Base-by-base conservation (phyloP, 2,113 vertebrate species). In the Kryptolebias marmoratus region DNA sequence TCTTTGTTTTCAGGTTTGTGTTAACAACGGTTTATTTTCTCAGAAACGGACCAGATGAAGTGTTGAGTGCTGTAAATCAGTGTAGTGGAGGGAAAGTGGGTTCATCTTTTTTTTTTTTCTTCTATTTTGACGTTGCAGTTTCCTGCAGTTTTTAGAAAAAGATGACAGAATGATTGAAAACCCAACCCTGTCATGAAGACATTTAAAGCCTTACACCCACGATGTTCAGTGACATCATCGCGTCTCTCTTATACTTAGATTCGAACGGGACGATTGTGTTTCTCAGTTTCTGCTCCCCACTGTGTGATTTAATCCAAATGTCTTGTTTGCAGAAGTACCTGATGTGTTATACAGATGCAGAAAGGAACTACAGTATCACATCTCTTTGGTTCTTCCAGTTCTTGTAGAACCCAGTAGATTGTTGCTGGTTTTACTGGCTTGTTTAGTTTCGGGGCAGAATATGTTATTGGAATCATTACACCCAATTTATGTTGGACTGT, bases 401-500 rank as follows among this genome's bases (percentile, higher is more conserved):
- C 8, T 31, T 67, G 62, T 83, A 30, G 7, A 39, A 53, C 54
- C 18, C 64, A 69, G 72, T 79, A 50, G 50, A 80, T 58, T 36
- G 61, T 71, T 55, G 70, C 62, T 68, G 69, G 36, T 83, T 72
- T 82, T 59, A 71, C 53, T 64, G 53, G 22, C 50, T 68, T 68
- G 67, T 74, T 28, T 28, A 30, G 50, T 73, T 80, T 71, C 64
- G 47, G 70, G 74, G n/a, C 64, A 49, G 50, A 58, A 27, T 31
- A 45, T 61, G 52, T 81, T 59, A 48, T 76, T 62, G 56, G 80
- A 79, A 47, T 53, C 54, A 13, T 79, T 68, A 75, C 61, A 14
- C 27, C 49, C 10, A 6, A 13, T 75, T 75, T 79, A 16, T 80
- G 49, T 88, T 82, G 6, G 56, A 73, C 86, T 88, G 83, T 89